Conservation (phyloP, 2,888 invertebrate genomes). For the Chymomyza fuscimana region DNA sequence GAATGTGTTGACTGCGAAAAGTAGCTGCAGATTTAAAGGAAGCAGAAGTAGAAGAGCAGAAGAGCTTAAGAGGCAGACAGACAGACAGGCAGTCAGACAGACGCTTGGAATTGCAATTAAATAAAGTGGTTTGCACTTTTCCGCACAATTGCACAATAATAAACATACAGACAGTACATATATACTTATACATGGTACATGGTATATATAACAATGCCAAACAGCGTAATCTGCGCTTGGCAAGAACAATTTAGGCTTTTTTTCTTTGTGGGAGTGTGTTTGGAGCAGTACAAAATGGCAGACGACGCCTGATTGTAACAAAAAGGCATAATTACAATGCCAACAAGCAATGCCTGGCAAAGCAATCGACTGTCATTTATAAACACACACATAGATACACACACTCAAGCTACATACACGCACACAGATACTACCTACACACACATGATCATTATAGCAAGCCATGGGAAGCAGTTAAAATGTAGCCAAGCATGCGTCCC, state of each 20-base stretch:
- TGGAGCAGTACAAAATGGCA: conserved; percentile 2
- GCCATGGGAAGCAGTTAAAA: conserved; percentile 6
- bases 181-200: too few relatives aligned
- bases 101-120: conserved; percentile 18
- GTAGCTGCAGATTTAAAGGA: background rate
- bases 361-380: conserved; percentile 18
- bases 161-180: background rate
- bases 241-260: background rate
- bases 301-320: background rate
- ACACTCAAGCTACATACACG: background rate
- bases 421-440: conserved; percentile 1
- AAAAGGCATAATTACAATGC: conserved; percentile 13
- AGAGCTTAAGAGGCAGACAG: background rate
- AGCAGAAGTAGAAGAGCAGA: background rate
- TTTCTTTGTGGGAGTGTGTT: background rate
- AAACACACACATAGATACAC: conserved; percentile 1
- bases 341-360: conserved; percentile 9
- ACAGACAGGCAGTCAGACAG: background rate
- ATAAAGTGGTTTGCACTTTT: conserved; percentile 31
- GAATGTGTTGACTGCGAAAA: conserved; percentile 1
- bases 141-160: conserved; percentile 27
- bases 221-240: conserved; percentile 3
- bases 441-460: background rate
- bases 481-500: conserved; percentile 7
- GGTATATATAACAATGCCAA: background rate